These are phyloP conservation scores for Atopsyche davidsoni DNA, from an alignment of 1,140 invertebrate species.

Conservation along the genomic window DNA sequence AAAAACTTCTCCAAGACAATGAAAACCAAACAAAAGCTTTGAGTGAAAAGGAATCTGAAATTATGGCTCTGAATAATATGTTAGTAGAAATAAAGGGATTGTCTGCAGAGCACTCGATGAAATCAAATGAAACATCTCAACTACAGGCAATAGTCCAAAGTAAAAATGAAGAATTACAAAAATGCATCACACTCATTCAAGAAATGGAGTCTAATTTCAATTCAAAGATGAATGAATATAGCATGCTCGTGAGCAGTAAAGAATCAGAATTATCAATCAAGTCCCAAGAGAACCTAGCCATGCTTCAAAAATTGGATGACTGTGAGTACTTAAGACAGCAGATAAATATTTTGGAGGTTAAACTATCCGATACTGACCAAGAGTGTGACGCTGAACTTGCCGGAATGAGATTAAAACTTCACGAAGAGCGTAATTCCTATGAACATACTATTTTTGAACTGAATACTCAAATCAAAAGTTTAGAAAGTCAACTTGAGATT, in stretches of 20 bases:
- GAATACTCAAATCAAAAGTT: slow-evolving; percentile 35
- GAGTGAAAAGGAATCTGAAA: slow-evolving; percentile 14
- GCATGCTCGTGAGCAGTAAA: slow-evolving; percentile 18
- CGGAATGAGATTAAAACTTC: slow-evolving; percentile 42
- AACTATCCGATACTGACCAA: slow-evolving; percentile 42
- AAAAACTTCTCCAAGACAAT: slow-evolving; percentile 35
- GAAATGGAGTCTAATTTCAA: slow-evolving; percentile 17
- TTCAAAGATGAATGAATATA: slow-evolving; percentile 20
- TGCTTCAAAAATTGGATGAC: slow-evolving; percentile 40
- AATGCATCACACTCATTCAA: slow-evolving; percentile 4
- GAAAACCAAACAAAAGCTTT: slow-evolving; percentile 32
- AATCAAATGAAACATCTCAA: slow-evolving; percentile 6
- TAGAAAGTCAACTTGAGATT: slow-evolving; percentile 38
- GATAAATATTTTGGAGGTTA: slow-evolving; percentile 43
- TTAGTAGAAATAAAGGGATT: not conserved
- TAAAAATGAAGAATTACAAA: slow-evolving; percentile 19
- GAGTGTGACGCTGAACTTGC: slow-evolving; percentile 49
- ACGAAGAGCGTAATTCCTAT: slow-evolving; percentile 36
- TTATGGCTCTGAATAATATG: slow-evolving; percentile 7
- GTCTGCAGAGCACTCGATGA: too few species aligned
- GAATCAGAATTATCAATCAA: slow-evolving; percentile 28
- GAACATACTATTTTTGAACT: slow-evolving; percentile 35
- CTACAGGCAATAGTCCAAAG: slow-evolving; percentile 11
- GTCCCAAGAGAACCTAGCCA: slow-evolving; percentile 17
- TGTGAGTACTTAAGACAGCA: slow-evolving; percentile 43